Evolutionary conservation across 2,113 vertebrate species (phyloP).

Genomic region (Vimba vimba): DNA sequence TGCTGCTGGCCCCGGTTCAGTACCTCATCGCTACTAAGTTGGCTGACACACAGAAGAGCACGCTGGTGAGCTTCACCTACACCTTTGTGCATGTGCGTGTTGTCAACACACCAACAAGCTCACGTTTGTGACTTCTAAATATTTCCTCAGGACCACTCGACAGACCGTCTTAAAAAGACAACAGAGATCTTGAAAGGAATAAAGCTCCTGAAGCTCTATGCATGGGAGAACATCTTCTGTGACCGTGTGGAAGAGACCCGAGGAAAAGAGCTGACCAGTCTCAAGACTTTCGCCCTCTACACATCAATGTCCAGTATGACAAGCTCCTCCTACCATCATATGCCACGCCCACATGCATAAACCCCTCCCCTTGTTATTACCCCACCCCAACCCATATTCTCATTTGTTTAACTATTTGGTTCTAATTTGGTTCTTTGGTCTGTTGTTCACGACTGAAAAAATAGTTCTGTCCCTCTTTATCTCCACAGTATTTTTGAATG

Average conservation of each 20-base stretch:
- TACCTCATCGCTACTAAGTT: constrained; percentile 97
- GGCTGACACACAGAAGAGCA: constrained; percentile 93
- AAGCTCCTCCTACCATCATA: neutral
- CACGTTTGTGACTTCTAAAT: neutral
- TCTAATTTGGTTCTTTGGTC: neutral
- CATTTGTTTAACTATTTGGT: neutral
- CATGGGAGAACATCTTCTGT: constrained; percentile 98
- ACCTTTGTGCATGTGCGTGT: neutral
- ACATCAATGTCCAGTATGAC: constrained; percentile 88
- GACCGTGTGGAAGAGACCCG: constrained; percentile 90
- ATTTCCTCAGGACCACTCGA: constrained; percentile 90
- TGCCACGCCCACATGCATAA: neutral
- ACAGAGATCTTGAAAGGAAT: constrained; percentile 97
- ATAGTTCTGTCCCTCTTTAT: neutral
- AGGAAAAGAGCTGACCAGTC: constrained; percentile 89
- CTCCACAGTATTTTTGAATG: constrained; percentile 93
- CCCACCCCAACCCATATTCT: neutral
- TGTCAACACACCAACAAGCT: neutral
- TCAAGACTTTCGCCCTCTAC: constrained; percentile 86
- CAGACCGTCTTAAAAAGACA: constrained; percentile 96
- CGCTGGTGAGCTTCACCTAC: constrained; percentile 80
- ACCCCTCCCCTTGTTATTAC: neutral
- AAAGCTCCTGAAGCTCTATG: constrained; percentile 94
- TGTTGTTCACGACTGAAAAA: neutral
- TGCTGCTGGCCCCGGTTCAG: constrained; percentile 91